A percentile compares a stretch with the other conserved stretches of the same genome.
Evolutionary conservation across 2,797 vertebrate genomes (phyloP).

Genomic region (Rachycentron canadum): DNA sequence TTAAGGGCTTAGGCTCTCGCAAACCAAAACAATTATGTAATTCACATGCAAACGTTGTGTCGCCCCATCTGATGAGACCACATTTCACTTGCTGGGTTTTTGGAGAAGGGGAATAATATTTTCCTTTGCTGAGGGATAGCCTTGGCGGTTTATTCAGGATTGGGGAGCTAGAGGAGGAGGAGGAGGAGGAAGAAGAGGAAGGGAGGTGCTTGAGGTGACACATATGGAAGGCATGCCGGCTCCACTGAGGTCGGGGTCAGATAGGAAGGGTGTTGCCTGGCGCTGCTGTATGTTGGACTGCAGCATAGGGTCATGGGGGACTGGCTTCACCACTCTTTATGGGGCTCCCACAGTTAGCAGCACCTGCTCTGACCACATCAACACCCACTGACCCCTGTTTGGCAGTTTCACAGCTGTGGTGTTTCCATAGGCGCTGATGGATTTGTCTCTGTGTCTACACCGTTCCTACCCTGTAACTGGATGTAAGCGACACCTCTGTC

Average conservation of each 20-base stretch:
- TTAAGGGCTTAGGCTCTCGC: constrained; percentile 88
- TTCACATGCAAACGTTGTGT: constrained; percentile 90
- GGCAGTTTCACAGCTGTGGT: constrained; percentile 81
- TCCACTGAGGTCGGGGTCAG: constrained; percentile 64
- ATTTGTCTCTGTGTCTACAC: constrained; percentile 67
- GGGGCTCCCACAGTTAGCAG: constrained; percentile 75
- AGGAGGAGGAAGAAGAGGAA: constrained; percentile 22
- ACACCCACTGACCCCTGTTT: constrained; percentile 79
- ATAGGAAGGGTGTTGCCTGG: constrained; percentile 57
- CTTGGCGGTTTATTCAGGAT: constrained; percentile 73
- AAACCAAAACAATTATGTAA: constrained; percentile 92
- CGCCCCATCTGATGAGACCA: constrained; percentile 82
- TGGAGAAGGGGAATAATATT: constrained; percentile 80
- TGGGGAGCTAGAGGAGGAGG: constrained; percentile 48
- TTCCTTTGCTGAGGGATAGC: constrained; percentile 79
- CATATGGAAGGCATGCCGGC: constrained; percentile 80
- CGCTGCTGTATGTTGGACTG: constrained; percentile 59
- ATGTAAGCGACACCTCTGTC: constrained; percentile 55
- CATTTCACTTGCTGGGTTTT: constrained; percentile 72
- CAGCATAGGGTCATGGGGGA: constrained; percentile 67
- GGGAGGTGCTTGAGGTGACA: constrained; percentile 67
- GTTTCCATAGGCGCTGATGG: constrained; percentile 71
- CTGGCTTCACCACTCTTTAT: constrained; percentile 79
- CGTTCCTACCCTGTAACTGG: constrained; percentile 60
- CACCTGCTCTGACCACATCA: constrained; percentile 84